Evolutionary conservation across 2,113 vertebrate genomes (phyloP).

Genomic region (Stigmatopora argus): DNA sequence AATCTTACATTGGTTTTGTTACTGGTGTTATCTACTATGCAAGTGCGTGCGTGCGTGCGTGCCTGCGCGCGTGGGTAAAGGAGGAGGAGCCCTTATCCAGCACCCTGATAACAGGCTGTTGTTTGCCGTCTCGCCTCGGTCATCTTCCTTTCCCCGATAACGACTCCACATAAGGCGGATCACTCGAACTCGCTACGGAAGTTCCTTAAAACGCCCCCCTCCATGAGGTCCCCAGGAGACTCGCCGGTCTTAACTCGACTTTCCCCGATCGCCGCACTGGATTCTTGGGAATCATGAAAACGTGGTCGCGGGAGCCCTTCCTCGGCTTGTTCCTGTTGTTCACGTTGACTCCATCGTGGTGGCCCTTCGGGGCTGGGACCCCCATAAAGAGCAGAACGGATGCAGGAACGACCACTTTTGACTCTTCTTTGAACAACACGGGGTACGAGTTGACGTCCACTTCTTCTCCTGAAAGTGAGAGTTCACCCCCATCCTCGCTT

Average conservation of each 20-base stretch:
- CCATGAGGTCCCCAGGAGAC: conserved; percentile 64
- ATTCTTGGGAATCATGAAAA: conserved; percentile 65
- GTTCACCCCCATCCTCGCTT: conserved; percentile 46
- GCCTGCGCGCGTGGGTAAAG: conserved; percentile 10
- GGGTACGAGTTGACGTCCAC: conserved; percentile 28
- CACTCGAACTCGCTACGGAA: conserved; percentile 33
- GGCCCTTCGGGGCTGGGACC: conserved; percentile 53
- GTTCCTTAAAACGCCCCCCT: conserved; percentile 30
- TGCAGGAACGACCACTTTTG: conserved; percentile 26
- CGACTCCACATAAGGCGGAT: conserved; percentile 40
- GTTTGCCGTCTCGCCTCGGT: conserved; percentile 16
- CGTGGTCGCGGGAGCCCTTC: conserved; percentile 58
- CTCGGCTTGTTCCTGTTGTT: conserved; percentile 53
- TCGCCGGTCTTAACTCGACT: conserved; percentile 44
- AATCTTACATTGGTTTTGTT: not conserved
- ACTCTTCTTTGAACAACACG: not conserved
- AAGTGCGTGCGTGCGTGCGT: not conserved
- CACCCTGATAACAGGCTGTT: conserved; percentile 60
- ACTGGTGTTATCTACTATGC: not conserved
- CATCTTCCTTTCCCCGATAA: conserved; percentile 59
- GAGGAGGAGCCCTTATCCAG: conserved; percentile 62
- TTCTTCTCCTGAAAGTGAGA: conserved; percentile 45
- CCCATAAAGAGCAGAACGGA: conserved; percentile 36
- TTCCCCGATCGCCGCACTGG: conserved; percentile 28
- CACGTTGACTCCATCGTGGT: conserved; percentile 51